Evolutionary conservation across 2,113 vertebrate genomes (phyloP).

Genomic region (Oplegnathus fasciatus): DNA sequence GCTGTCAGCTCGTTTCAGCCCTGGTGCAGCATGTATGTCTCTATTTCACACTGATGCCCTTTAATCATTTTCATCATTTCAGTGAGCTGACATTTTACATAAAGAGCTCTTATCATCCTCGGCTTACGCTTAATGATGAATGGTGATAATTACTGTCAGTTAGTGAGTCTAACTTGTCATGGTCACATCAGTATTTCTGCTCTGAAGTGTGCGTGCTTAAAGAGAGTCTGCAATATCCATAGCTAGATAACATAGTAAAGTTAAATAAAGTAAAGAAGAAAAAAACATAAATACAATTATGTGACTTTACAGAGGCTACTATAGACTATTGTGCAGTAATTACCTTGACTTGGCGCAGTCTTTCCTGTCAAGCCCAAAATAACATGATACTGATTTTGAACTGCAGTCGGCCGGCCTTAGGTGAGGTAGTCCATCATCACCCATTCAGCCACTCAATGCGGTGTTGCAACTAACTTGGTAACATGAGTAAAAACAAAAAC

Average conservation of each 20-base stretch:
- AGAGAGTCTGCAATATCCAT: slow-evolving; percentile 11
- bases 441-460: not conserved
- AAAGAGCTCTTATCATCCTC: slow-evolving; percentile 66
- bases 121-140: slow-evolving; percentile 65
- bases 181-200: slow-evolving; percentile 27
- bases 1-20: slow-evolving; percentile 52
- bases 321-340: not conserved
- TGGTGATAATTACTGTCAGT: slow-evolving; percentile 70
- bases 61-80: slow-evolving; percentile 71
- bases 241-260: not conserved
- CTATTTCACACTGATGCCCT: slow-evolving; percentile 59
- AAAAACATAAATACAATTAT: not conserved
- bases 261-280: not conserved
- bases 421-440: not conserved
- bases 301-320: not conserved
- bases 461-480: not conserved
- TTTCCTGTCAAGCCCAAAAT: not conserved
- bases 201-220: slow-evolving; percentile 17
- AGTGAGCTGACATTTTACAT: slow-evolving; percentile 64
- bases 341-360: not conserved
- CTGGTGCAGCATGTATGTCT: slow-evolving; percentile 48
- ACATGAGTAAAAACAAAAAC: not conserved
- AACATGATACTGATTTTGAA: not conserved
- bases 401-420: not conserved
- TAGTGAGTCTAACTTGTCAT: slow-evolving; percentile 28